A percentile compares a stretch with the other conserved stretches of the same genome.
These are phyloP conservation scores for Falco rusticolus DNA, from an alignment of 2,797 vertebrate genomes.

Conservation along the genomic window DNA sequence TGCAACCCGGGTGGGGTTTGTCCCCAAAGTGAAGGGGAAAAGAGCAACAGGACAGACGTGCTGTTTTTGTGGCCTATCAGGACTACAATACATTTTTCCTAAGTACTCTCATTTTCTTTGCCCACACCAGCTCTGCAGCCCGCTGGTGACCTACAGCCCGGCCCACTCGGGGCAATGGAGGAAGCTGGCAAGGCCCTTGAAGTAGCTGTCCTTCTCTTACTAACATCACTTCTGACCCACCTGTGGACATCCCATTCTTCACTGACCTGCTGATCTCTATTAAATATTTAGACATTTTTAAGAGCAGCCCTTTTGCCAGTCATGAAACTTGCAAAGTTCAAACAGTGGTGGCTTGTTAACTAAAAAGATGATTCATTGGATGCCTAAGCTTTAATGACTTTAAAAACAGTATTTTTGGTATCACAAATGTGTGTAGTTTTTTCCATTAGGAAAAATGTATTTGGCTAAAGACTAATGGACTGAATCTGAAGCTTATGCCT, in stretches of 20 bases:
- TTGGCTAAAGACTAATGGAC: background rate
- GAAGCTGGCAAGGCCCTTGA: background rate
- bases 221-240: background rate
- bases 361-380: background rate
- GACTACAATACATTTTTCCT: background rate
- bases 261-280: background rate
- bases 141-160: background rate
- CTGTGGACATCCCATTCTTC: background rate
- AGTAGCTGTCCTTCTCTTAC: background rate
- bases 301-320: background rate
- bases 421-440: background rate
- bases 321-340: background rate
- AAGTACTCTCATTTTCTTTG: background rate
- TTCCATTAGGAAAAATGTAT: background rate
- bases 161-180: accelerated
- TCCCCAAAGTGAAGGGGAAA: background rate
- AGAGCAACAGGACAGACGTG: accelerated
- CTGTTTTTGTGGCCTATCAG: background rate
- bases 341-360: background rate
- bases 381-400: background rate
- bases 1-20: background rate
- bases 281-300: slow-evolving; percentile 17
- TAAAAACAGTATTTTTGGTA: background rate
- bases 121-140: background rate
- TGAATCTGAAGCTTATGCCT: background rate